Base-by-base conservation (phyloP, 2,888 invertebrate species). In the Drosophila koepferae region DNA sequence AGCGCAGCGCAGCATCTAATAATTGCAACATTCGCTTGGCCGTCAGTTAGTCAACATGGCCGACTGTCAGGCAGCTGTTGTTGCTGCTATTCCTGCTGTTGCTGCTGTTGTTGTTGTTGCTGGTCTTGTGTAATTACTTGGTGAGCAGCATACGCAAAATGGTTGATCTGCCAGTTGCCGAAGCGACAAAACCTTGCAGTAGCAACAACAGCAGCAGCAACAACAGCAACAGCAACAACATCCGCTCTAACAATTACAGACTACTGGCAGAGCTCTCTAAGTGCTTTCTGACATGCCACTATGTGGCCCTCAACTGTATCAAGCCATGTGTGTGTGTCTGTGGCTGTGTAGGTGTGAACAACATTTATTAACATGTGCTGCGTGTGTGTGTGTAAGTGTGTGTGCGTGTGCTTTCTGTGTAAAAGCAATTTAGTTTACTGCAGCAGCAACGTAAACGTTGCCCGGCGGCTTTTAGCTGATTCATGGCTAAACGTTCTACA, bases 351-450 rank as follows among this genome's bases (percentile, higher is more conserved):
- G 84, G 86, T 89, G 86, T 72, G 89, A 86, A 86, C 80, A 80
- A 76, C 86, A 86, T 83, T 89, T 89, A 86, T 86, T 89, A 89
- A 84, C 86, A 86, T 89, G 84, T 73, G 72, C 74, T 72, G 65
- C 63, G 16, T 43, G 16, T 38, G 18, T 38, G 18, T 70, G 56
- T 69, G 14, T 41, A 10, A 31, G 20, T 54, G 16, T 54, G 18
- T 59, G 38, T 34, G 34, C n/a, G 44, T 58, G 58, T 54, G 55
- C 23, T 48, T 23, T 54, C 55, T 72, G 68, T 46, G 65, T 74
- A 78, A 84, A 86, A 89, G 84, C 89, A 89, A 89, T 86, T 86
- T 86, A 89, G 86, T 86, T 89, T 86, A 75, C 86, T 79, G 74
- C 71, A 55, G 55, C 64, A 58, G 61, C 66, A 51, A 66, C 74